Conservation (phyloP, 2,113 vertebrate genomes). For the Anhinga anhinga region DNA sequence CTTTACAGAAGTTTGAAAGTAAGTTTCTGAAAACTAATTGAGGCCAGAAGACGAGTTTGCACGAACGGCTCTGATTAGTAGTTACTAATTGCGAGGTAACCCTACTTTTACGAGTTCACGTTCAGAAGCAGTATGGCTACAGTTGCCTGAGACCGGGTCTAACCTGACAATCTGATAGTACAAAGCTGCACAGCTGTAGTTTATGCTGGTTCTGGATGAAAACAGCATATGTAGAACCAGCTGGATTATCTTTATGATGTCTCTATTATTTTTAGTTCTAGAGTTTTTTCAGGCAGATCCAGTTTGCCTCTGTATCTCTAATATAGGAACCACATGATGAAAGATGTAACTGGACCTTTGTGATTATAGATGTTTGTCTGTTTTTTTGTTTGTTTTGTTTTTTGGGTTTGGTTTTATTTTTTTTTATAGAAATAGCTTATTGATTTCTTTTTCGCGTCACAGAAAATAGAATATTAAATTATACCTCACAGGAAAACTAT, state of each 20-base stretch:
- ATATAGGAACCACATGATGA: not conserved
- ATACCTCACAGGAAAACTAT: too few species aligned
- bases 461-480: not conserved
- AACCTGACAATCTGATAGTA: not conserved
- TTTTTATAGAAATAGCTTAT: not conserved
- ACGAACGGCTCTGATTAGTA: not conserved
- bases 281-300: not conserved
- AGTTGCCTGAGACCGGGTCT: not conserved
- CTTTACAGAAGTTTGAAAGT: not conserved
- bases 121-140: not conserved
- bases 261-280: not conserved
- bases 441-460: not conserved
- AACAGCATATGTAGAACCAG: not conserved
- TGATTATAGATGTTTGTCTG: not conserved
- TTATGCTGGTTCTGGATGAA: not conserved
- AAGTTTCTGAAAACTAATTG: not conserved
- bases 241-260: not conserved
- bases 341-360: not conserved
- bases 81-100: not conserved
- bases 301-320: not conserved
- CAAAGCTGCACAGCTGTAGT: not conserved
- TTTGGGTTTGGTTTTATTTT: not conserved
- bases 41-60: not conserved
- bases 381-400: not conserved
- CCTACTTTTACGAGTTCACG: fast-evolving